phyloP scores from a whole-genome alignment of 2,113 vertebrate species.

The Haplochromis burtoni region DNA sequence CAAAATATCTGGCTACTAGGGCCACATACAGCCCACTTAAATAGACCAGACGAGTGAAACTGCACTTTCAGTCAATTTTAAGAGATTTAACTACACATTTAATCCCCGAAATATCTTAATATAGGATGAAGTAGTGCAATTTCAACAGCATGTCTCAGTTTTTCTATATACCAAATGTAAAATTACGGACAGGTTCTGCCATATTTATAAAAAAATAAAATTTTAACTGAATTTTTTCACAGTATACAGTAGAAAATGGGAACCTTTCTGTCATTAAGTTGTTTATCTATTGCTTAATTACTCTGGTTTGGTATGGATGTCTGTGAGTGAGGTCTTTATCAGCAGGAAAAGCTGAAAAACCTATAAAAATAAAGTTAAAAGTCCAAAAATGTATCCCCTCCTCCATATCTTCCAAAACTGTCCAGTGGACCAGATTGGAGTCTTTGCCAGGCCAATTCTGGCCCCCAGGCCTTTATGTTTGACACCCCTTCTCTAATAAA shows the following conservation, averaged over 20 bases:
- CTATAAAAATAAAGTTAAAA: background rate
- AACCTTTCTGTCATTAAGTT: background rate
- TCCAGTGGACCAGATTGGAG: background rate
- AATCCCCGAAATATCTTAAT: background rate
- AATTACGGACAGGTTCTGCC: background rate
- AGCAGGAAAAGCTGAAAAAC: background rate
- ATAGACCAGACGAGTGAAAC: background rate
- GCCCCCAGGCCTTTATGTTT: background rate
- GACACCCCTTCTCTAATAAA: background rate
- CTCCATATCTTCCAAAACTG: background rate
- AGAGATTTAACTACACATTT: background rate
- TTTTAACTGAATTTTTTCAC: background rate
- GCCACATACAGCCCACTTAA: background rate
- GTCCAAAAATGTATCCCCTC: background rate
- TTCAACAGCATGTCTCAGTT: background rate
- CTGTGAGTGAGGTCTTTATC: background rate
- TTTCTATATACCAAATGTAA: background rate
- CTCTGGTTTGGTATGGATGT: background rate
- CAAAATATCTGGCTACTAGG: background rate
- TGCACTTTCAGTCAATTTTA: background rate
- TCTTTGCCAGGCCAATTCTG: background rate
- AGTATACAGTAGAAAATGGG: background rate
- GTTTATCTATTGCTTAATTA: background rate
- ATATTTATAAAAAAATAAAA: background rate
- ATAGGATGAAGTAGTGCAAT: background rate